Percentiles rank a stretch among this genome's conserved stretches.
Conservation (phyloP, 2,888 invertebrate species). For the Sesamia inferens region DNA sequence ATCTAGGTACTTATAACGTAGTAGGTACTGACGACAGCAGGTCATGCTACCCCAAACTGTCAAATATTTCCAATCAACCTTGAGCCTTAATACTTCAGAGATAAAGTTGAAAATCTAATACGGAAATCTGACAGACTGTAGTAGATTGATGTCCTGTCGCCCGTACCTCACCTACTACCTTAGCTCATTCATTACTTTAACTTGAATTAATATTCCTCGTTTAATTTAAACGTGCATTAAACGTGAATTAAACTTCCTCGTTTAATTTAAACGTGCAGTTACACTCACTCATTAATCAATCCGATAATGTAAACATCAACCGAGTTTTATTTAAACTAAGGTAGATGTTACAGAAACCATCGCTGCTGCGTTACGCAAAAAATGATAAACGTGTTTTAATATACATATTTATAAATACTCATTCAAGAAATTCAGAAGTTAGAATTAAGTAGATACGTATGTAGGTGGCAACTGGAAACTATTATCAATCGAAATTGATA, state of each 20-base stretch:
- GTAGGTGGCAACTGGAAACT: not conserved
- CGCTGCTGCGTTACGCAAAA: conserved; percentile 17
- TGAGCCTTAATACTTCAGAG: no score
- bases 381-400: conserved; percentile 14
- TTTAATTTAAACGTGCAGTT: not conserved
- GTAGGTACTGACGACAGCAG: no score
- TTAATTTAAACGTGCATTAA: not conserved
- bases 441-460: not conserved
- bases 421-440: conserved; percentile 29
- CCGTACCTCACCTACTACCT: no score
- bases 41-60: no score
- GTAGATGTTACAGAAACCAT: conserved; percentile 38
- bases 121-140: no score
- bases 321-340: conserved; percentile 12
- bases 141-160: no score
- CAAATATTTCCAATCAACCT: no score
- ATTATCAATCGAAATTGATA: not conserved
- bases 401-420: conserved; percentile 40
- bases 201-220: not conserved
- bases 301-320: conserved; percentile 24
- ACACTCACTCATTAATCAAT: conserved; percentile 29
- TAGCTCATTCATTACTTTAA: conserved; percentile 8
- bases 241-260: not conserved
- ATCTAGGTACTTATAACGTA: not conserved
- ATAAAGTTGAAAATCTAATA: no score